Conservation (phyloP, 2,888 invertebrate species). For the Ophioninae sp. region DNA sequence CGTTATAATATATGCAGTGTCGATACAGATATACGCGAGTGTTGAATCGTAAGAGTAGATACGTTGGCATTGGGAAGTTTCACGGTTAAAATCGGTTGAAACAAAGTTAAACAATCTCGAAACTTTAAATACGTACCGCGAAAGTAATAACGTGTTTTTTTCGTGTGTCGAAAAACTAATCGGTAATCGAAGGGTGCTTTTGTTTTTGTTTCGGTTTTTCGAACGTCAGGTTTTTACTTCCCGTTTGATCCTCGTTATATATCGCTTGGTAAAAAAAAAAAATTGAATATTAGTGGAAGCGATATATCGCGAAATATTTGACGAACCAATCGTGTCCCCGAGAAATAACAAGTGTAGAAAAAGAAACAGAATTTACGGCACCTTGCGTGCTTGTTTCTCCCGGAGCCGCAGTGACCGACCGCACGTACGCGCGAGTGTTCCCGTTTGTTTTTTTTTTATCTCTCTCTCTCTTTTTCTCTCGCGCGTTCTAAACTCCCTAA, state of each 20-base stretch:
- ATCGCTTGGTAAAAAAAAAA: not conserved
- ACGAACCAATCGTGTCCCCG: conserved; percentile 1
- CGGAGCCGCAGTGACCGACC: conserved; percentile 37
- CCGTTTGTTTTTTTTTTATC: conserved; percentile 23
- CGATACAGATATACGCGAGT: not conserved
- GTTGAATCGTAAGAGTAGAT: conserved; percentile 5
- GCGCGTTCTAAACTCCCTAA: conserved; percentile 1
- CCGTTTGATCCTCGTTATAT: not conserved
- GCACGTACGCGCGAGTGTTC: conserved; percentile 41
- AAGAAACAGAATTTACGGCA: conserved; percentile 13
- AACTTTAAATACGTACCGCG: not conserved
- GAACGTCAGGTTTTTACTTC: not conserved
- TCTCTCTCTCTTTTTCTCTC: conserved; percentile 13
- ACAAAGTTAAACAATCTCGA: conserved; percentile 5
- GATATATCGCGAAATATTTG: not conserved
- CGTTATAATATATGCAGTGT: not conserved
- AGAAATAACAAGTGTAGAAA: conserved; percentile 21
- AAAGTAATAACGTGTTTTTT: conserved; percentile 10
- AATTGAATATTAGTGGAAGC: not conserved
- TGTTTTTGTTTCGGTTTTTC: conserved; percentile 13
- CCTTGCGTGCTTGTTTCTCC: conserved; percentile 11
- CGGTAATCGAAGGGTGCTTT: conserved; percentile 11
- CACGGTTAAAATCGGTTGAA: conserved; percentile 16
- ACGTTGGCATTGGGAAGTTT: conserved; percentile 31
- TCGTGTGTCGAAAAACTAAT: conserved; percentile 7